phyloP scores from a whole-genome alignment of 2,888 invertebrate species.

The Leptinotarsa juncta region DNA sequence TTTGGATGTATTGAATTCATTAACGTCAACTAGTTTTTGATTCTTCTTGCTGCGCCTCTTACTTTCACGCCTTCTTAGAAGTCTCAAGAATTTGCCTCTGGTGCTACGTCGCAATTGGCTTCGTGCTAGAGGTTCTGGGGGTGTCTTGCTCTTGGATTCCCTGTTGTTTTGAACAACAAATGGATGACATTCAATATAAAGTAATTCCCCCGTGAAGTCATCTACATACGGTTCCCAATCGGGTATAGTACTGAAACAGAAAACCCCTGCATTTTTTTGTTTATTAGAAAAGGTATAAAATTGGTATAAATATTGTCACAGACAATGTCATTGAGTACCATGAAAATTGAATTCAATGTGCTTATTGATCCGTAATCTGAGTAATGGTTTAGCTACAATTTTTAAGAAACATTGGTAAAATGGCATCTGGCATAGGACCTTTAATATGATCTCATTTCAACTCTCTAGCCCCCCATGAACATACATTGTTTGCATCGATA shows the following conservation, averaged over 20 bases:
- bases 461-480: too few species aligned
- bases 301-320: too few species aligned
- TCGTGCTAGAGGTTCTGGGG: constrained; percentile 56
- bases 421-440: too few species aligned
- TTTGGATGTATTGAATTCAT: constrained; percentile 50
- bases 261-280: background rate
- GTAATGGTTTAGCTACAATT: too few species aligned
- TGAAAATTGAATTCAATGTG: too few species aligned
- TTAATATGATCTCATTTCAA: too few species aligned
- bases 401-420: too few species aligned
- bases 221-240: constrained; percentile 77
- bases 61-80: constrained; percentile 68
- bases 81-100: constrained; percentile 67
- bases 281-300: too few species aligned
- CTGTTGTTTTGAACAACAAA: constrained; percentile 62
- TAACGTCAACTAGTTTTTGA: constrained; percentile 54
- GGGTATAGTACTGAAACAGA: constrained; percentile 70
- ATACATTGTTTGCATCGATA: too few species aligned
- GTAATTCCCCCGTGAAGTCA: constrained; percentile 73
- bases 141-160: constrained; percentile 51
- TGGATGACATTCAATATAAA: constrained; percentile 73
- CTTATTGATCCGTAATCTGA: too few species aligned
- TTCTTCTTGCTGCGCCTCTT: constrained; percentile 66
- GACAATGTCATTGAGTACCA: too few species aligned
- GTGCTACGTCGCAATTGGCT: constrained; percentile 63